Evolutionary conservation across 2,113 vertebrate genomes (phyloP), one percentile per base, ranked within the genome.

Genomic region (Speoplatyrhinus poulsoni): DNA sequence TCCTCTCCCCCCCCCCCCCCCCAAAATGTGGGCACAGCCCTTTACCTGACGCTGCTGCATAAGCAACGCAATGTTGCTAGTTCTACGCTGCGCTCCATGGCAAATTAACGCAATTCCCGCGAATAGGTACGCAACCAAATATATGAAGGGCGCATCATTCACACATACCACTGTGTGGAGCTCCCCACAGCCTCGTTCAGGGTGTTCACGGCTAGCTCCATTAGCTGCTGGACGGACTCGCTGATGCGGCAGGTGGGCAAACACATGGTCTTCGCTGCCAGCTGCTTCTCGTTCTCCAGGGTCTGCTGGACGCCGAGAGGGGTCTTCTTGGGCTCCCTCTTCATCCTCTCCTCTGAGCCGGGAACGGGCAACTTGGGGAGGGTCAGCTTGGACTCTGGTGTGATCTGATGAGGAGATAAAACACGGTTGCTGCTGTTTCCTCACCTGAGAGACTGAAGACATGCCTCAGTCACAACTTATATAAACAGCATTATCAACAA

Each of bases 201-300:
- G 0, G 96, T 99, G 85, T 91, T 92, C 1, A 98, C 92, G 2
- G 95, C 95, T 70, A 99, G 88, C 56, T 94, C 93, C 94, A 99
- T 92, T 65, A 99, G 90, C 47, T 95, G 92, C 90, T 97, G 92
- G 85, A 96, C 95, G 0, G 95, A 97, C 10, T 92, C 93, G 53
- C 98, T 99, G 92, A 99, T 94, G 61, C 94, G 93, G 75, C 98
- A 99, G 0, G 88, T 62, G 0, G 98, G 97, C 71, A 99, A 87
- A 10, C 93, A 90, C 68, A 98, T 86, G 0, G 92, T 96, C 80
- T 88, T 83, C 0, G 67, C 89, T 52, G 92, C 93, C 85, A 99
- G 81, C 26, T 90, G 91, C 59, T 91, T 85, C 9, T 88, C 77
- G 0, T 89, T 92, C 60, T 94, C 92, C 89, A 96, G 47, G 3